Percentiles rank a stretch among this genome's conserved stretches.
These are phyloP conservation scores for Panopea generosa DNA, from an alignment of 2,888 invertebrate genomes.

Conservation along the genomic window DNA sequence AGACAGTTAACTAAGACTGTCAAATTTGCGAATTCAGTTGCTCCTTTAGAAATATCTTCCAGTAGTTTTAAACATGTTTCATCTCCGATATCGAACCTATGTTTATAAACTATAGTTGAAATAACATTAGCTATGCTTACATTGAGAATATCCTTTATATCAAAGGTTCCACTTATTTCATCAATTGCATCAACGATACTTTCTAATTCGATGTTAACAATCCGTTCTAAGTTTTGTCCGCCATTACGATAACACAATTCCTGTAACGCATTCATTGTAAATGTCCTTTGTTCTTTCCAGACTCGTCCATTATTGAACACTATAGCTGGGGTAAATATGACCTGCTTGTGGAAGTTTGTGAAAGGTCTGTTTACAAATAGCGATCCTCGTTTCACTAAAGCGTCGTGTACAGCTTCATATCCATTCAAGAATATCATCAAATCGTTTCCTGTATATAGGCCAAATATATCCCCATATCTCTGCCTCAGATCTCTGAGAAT, in stretches of 20 bases:
- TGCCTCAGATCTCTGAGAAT: constrained; percentile 17
- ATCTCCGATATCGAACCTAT: constrained; percentile 37
- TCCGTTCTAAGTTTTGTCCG: constrained; percentile 22
- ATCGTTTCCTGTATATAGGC: constrained; percentile 42
- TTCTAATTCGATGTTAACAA: constrained; percentile 24
- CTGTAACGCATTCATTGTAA: constrained; percentile 22
- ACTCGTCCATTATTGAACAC: constrained; percentile 18
- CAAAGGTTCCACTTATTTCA: neutral
- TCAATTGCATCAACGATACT: constrained; percentile 7
- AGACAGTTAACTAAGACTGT: constrained; percentile 24
- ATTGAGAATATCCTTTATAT: neutral
- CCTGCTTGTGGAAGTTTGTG: neutral
- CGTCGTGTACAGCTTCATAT: constrained; percentile 42
- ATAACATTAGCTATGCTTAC: constrained; percentile 33
- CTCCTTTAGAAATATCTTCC: neutral
- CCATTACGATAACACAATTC: constrained; percentile 37
- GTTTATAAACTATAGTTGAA: constrained; percentile 22
- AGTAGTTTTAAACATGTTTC: constrained; percentile 8
- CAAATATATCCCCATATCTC: constrained; percentile 48
- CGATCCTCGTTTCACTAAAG: constrained; percentile 47
- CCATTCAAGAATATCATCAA: constrained; percentile 49
- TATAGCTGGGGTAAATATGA: constrained; percentile 18
- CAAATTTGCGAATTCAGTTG: constrained; percentile 4
- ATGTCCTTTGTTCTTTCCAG: constrained; percentile 46
- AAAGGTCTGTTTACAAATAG: constrained; percentile 28